Conservation (phyloP, 1,140 invertebrate genomes). For the Anastatus disparis region DNA sequence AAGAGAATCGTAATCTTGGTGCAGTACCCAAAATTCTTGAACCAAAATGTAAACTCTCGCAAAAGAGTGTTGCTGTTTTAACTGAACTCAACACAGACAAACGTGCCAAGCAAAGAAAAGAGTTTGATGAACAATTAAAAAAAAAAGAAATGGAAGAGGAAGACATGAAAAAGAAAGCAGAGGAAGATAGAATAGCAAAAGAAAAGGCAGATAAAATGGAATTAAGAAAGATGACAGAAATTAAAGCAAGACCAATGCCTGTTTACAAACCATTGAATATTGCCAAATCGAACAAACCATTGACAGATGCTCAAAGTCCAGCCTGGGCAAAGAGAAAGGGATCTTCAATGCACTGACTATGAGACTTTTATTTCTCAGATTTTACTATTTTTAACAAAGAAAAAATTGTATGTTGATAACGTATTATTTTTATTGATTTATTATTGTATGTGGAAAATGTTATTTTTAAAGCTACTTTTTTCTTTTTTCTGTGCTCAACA, state of each 20-base stretch:
- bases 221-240: conserved; percentile 53
- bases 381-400: conserved; percentile 16
- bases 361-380: conserved; percentile 7
- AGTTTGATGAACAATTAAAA: conserved; percentile 59
- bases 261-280: conserved; percentile 51
- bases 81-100: conserved; percentile 59
- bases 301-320: conserved; percentile 57
- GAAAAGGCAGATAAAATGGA: conserved; percentile 51
- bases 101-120: conserved; percentile 54
- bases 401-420: conserved; percentile 29
- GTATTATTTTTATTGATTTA: conserved; percentile 25
- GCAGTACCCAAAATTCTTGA: conserved; percentile 26
- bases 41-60: conserved; percentile 41
- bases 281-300: conserved; percentile 52
- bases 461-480: conserved; percentile 1
- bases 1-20: conserved; percentile 41
- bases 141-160: conserved; percentile 53
- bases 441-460: conserved; percentile 9
- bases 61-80: conserved; percentile 42
- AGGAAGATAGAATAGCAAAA: conserved; percentile 45
- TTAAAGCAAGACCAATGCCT: conserved; percentile 59
- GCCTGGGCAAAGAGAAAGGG: conserved; percentile 47
- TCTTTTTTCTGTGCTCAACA: not conserved
- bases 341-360: conserved; percentile 11
- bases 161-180: conserved; percentile 44